These are phyloP conservation scores for Orchesella flavescens DNA, from an alignment of 2,888 invertebrate genomes.

Conservation along the genomic window DNA sequence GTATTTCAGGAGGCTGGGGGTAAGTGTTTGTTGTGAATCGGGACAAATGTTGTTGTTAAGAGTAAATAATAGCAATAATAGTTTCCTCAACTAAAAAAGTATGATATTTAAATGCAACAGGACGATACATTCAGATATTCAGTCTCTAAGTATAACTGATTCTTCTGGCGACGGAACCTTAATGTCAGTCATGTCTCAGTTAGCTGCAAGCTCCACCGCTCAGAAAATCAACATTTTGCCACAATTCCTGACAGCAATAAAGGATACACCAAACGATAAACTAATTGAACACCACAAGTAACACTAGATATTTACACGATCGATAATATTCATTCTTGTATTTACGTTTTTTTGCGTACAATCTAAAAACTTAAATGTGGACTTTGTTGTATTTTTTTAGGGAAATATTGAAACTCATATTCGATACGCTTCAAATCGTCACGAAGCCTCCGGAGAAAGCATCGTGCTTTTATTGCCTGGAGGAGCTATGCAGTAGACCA, in stretches of 20 bases:
- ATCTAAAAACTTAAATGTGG: slow-evolving; percentile 1
- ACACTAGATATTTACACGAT: too few species aligned
- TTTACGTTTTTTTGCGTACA: too few species aligned
- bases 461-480: slow-evolving; percentile 69
- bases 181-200: slow-evolving; percentile 66
- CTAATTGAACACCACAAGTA: slow-evolving; percentile 71
- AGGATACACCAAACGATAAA: slow-evolving; percentile 68
- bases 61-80: too few species aligned
- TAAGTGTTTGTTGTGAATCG: slow-evolving; percentile 30
- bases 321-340: too few species aligned
- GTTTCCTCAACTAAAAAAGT: background rate
- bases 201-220: slow-evolving; percentile 56
- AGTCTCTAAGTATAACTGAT: slow-evolving; percentile 63
- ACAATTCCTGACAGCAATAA: slow-evolving; percentile 66
- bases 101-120: slow-evolving; percentile 45
- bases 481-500: slow-evolving; percentile 70
- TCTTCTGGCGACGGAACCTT: slow-evolving; percentile 57
- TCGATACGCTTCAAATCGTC: slow-evolving; percentile 68
- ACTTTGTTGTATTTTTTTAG: slow-evolving; percentile 50
- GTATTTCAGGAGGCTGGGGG: slow-evolving; percentile 69
- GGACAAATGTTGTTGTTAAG: background rate
- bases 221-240: slow-evolving; percentile 63
- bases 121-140: slow-evolving; percentile 70
- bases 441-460: slow-evolving; percentile 69
- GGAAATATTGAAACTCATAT: slow-evolving; percentile 71